Percentiles rank a stretch among this genome's conserved stretches.
phyloP scores from a whole-genome alignment of 2,797 vertebrate species.

The Falco concolor region DNA sequence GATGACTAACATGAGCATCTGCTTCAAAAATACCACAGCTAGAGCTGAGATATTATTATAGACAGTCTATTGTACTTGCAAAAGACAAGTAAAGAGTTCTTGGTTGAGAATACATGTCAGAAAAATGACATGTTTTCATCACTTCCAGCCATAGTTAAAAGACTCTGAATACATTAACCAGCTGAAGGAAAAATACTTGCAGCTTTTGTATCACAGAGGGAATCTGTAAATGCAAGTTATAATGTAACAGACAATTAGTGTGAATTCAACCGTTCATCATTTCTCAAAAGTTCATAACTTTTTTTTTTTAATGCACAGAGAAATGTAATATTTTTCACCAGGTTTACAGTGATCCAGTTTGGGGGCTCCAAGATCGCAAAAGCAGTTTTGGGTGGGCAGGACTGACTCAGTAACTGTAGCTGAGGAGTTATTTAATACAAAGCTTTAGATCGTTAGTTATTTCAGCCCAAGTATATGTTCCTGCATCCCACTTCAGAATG shows the following conservation, averaged over 20 bases:
- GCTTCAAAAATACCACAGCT: slow-evolving; percentile 51
- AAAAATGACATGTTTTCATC: slow-evolving; percentile 72
- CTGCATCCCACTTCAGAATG: background rate
- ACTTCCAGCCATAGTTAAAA: slow-evolving; percentile 62
- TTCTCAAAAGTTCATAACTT: background rate
- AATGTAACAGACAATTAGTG: slow-evolving; percentile 52
- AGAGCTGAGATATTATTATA: slow-evolving; percentile 53
- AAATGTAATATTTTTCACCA: background rate
- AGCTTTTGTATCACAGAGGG: slow-evolving; percentile 50
- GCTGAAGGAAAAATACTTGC: slow-evolving; percentile 56
- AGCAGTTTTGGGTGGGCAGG: background rate
- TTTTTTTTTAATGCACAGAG: background rate
- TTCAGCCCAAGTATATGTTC: background rate
- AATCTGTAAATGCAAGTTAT: slow-evolving; percentile 57
- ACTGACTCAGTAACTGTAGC: background rate
- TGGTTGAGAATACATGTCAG: slow-evolving; percentile 70
- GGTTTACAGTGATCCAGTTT: background rate
- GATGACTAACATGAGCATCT: slow-evolving; percentile 63
- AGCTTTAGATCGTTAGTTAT: background rate
- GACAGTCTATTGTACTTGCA: slow-evolving; percentile 68
- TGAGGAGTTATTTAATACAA: background rate
- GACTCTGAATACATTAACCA: slow-evolving; percentile 64
- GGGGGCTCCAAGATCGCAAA: background rate
- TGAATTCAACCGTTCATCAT: slow-evolving; percentile 34
- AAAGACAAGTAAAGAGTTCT: slow-evolving; percentile 66